Evolutionary conservation across 1,140 invertebrate species (phyloP).

Genomic region (Drosophila baimaii): DNA sequence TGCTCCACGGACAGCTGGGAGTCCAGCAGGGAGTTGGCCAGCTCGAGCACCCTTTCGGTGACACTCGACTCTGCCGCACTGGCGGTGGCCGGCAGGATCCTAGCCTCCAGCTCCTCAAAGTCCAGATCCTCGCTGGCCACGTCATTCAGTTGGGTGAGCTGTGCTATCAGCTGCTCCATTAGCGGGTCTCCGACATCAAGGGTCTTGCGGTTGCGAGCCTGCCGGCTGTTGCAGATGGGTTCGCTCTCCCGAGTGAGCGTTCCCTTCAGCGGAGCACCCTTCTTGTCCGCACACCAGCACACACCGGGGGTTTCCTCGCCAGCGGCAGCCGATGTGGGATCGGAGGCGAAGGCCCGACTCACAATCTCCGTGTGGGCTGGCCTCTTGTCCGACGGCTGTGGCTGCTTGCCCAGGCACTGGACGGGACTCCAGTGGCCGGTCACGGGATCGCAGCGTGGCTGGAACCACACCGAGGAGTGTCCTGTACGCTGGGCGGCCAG

Average conservation of each 20-base stretch:
- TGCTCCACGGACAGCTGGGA: constrained; percentile 65
- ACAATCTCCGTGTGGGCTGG: constrained; percentile 50
- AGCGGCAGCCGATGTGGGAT: constrained; percentile 3
- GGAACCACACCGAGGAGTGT: constrained; percentile 85
- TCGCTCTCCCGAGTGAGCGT: constrained; percentile 89
- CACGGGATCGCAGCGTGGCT: constrained; percentile 89
- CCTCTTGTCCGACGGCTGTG: constrained; percentile 14
- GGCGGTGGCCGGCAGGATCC: constrained; percentile 20
- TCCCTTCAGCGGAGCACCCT: constrained; percentile 91
- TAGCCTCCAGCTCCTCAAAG: constrained; percentile 57
- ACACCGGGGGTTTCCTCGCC: constrained; percentile 85
- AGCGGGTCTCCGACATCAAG: constrained; percentile 83
- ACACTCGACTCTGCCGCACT: constrained; percentile 33
- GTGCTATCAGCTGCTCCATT: constrained; percentile 88
- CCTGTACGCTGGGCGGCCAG: constrained; percentile 88
- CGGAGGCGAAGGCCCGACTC: constrained; percentile 59
- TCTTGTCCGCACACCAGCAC: constrained; percentile 93
- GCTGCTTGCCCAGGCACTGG: constrained; percentile 89
- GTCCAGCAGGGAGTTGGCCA: constrained; percentile 82
- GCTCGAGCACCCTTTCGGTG: constrained; percentile 78
- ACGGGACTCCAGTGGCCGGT: constrained; percentile 91
- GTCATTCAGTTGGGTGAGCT: constrained; percentile 87
- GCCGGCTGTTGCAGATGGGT: constrained; percentile 90
- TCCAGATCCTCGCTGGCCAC: constrained; percentile 85
- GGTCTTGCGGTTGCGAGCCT: constrained; percentile 86